These are phyloP conservation scores for Pachypanchax playfairii DNA, from an alignment of 2,113 vertebrate genomes.

Conservation along the genomic window DNA sequence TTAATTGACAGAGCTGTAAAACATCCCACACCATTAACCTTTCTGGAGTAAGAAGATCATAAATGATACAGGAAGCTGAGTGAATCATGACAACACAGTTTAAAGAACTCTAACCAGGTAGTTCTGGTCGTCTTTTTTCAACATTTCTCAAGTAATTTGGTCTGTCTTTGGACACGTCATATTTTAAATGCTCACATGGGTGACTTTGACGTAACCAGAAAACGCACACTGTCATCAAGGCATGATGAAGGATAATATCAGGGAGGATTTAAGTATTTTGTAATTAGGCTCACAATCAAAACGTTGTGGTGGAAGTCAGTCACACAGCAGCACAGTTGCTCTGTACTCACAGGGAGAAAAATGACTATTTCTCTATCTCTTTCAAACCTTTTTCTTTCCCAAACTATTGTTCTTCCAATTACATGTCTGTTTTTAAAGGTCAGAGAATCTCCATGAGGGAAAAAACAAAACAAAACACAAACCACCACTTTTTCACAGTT, in stretches of 20 bases:
- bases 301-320: neutral
- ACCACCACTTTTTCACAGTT: conserved; percentile 54
- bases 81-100: neutral
- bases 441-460: conserved; percentile 37
- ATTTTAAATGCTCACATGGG: conserved; percentile 1
- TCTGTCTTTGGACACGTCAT: neutral
- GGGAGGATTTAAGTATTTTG: neutral
- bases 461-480: conserved; percentile 56
- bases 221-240: neutral
- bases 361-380: conserved; percentile 27
- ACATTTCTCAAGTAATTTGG: conserved; percentile 8
- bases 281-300: conserved; percentile 15
- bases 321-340: no score
- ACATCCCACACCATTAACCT: conserved; percentile 67
- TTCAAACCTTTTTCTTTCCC: conserved; percentile 34
- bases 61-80: conserved; percentile 30
- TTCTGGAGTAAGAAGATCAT: conserved; percentile 41
- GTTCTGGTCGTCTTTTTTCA: neutral
- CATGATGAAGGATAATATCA: neutral
- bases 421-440: conserved; percentile 52
- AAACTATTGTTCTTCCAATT: conserved; percentile 42
- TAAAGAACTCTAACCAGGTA: neutral
- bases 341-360: conserved; percentile 6
- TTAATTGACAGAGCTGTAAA: conserved; percentile 63
- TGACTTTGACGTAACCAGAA: neutral